Evolutionary conservation across 2,888 invertebrate genomes (phyloP).

Genomic region (Smittia sp.): DNA sequence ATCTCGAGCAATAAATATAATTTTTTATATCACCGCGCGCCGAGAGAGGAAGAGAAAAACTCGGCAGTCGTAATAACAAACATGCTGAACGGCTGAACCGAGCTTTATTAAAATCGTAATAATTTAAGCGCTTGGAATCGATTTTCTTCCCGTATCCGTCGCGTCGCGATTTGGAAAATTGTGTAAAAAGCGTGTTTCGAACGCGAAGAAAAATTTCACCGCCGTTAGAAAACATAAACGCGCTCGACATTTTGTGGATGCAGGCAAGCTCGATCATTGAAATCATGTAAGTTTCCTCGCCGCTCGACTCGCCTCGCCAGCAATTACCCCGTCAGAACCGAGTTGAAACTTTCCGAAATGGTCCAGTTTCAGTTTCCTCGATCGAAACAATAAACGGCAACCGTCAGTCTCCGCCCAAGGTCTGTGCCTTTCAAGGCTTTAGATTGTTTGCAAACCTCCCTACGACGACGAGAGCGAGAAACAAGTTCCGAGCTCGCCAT

Average conservation of each 20-base stretch:
- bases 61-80: conserved; percentile 5
- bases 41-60: background rate
- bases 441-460: conserved; percentile 23
- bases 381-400: background rate
- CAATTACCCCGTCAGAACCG: background rate
- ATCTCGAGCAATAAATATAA: conserved; percentile 2
- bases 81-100: background rate
- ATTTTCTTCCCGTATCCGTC: conserved; percentile 5
- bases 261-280: no score
- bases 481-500: conserved; percentile 10
- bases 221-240: background rate
- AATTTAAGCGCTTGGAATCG: conserved; percentile 18
- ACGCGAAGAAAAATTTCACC: background rate
- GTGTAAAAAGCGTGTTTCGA: conserved; percentile 4
- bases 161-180: background rate
- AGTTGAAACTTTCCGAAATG: conserved; percentile 8
- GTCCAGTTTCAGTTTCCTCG: background rate
- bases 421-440: conserved; percentile 24
- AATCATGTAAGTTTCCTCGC: no score
- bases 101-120: conserved; percentile 1
- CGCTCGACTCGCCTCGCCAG: no score
- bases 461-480: background rate
- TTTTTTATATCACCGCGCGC: background rate
- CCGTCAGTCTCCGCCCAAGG: conserved; percentile 7
- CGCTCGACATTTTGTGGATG: conserved; percentile 13